Evolutionary conservation across 2,113 vertebrate species (phyloP).

Genomic region (Psittacula cyanocephala): DNA sequence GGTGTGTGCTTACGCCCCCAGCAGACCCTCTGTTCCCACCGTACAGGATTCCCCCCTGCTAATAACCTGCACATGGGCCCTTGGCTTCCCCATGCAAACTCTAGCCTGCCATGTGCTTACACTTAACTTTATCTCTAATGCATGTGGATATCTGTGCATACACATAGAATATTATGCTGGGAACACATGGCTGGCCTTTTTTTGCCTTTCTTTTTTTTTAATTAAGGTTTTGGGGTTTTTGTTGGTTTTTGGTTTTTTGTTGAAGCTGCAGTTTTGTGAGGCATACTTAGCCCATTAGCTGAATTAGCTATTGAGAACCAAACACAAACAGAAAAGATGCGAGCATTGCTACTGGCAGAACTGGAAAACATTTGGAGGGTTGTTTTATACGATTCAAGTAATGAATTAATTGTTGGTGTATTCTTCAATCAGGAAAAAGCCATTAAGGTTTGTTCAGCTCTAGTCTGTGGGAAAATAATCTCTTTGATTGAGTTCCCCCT

Average conservation of each 20-base stretch:
- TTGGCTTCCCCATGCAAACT: not conserved
- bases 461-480: constrained; percentile 84
- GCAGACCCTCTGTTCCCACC: not conserved
- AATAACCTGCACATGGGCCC: not conserved
- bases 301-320: not conserved
- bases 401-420: constrained; percentile 77
- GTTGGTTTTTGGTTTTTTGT: not conserved
- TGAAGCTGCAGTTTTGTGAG: not conserved
- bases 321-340: not conserved
- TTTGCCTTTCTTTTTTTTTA: not conserved
- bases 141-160: not conserved
- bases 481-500: constrained; percentile 84
- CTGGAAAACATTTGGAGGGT: constrained; percentile 48
- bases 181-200: not conserved
- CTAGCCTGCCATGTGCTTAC: not conserved
- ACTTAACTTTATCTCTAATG: constrained; percentile 7
- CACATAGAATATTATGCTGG: not conserved
- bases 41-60: not conserved
- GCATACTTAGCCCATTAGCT: not conserved
- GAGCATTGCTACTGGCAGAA: not conserved
- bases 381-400: constrained; percentile 24
- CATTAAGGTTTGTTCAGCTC: constrained; percentile 71
- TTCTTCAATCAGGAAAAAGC: constrained; percentile 71
- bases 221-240: not conserved
- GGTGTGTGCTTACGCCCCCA: not conserved